phyloP scores from a whole-genome alignment of 2,888 invertebrate genomes.

The Eupeodes luniger region DNA sequence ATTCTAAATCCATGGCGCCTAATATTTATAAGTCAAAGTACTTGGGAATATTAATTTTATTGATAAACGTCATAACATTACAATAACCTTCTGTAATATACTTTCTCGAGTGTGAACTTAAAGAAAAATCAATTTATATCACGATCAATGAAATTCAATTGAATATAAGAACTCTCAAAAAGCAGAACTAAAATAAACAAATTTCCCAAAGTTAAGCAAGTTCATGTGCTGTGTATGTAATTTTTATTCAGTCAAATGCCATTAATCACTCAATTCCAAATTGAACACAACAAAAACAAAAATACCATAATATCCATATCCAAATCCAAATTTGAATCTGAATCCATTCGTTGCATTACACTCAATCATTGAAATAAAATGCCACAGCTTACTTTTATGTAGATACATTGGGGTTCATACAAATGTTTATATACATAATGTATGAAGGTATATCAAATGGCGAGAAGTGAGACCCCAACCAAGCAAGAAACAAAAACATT shows the following conservation, averaged over 20 bases:
- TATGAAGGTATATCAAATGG: too few species aligned
- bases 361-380: conserved; percentile 26
- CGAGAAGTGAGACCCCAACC: too few species aligned
- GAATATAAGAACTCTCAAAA: neutral
- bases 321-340: too few species aligned
- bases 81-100: too few species aligned
- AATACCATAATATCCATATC: neutral
- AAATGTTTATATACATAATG: too few species aligned
- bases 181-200: conserved; percentile 24
- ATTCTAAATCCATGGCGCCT: neutral
- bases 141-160: conserved; percentile 8
- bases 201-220: neutral
- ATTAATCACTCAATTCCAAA: conserved; percentile 24
- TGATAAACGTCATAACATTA: neutral
- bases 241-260: conserved; percentile 25
- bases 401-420: too few species aligned
- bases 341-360: conserved; percentile 8
- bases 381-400: conserved; percentile 10
- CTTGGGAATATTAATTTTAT: neutral
- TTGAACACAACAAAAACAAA: neutral
- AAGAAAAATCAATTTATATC: neutral
- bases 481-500: neutral
- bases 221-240: neutral
- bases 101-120: neutral
- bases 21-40: neutral